Evolutionary conservation across 2,888 invertebrate species (phyloP), one percentile per base, ranked within the genome.

Genomic region (Hirtodrosophila confusa): DNA sequence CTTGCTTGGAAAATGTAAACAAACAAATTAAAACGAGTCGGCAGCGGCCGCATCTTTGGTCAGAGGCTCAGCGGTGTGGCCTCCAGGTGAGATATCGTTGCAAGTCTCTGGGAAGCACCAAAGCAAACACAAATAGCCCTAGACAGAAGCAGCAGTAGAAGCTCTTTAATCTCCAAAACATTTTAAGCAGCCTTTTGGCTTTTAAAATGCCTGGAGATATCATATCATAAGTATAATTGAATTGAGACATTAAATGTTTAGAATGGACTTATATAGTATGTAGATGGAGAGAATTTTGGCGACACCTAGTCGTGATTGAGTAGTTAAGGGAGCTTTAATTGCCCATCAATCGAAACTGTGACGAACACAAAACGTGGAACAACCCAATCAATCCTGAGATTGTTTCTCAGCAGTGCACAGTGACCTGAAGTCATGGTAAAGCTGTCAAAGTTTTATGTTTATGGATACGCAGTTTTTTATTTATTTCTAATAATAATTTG

Each of bases 21-120:
- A 84, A 84, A 84, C 88, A 84, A 84, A 84, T 88, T 84, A 80
- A 84, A 86, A 80, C 83, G 73, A 83, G 69, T 86, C 79, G 76
- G 40, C 51, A 29, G 66, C 48, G 35, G 56, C 35, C 31, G 56
- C 47, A 61, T 69, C 54, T 61, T 45, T 61, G 54, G 73, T 45
- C 65, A 55, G 17, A 17, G 64, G 58, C 58, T 37, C 64, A 48
- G 56, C 47, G 64, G 37, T 57, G 60, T 68, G 56, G 53, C 63
- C 85, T 69, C 60, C 71, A 85, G 80, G 89, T 85, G 86, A 84
- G 88, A 84, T 86, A 86, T 72, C 63, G 86, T 61, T 62, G 44
- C 33, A 65, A 56, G 72, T 54, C 55, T 43, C 58, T 56, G 79
- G 54, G 54, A 65, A 69, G 63, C 53, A 43, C 58, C 64, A 40